Percentiles rank a stretch among this genome's conserved stretches.
These are phyloP conservation scores for Pemphigus obesinymphae DNA, from an alignment of 1,140 invertebrate species.

Conservation along the genomic window DNA sequence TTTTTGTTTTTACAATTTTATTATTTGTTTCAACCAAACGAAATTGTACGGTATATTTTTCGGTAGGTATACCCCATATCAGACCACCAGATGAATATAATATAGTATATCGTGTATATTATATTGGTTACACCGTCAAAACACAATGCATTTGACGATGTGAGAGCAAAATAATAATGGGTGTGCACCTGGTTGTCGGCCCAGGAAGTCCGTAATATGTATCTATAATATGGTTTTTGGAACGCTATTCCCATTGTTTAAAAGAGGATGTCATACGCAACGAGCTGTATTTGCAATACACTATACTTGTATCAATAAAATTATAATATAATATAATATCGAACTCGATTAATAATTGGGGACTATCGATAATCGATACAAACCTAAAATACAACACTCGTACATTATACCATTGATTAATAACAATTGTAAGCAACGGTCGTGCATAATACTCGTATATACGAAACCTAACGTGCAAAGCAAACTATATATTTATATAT, in stretches of 20 bases:
- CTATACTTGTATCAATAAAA: neutral
- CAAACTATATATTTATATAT: too few relatives aligned
- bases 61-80: neutral
- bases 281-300: neutral
- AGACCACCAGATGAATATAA: neutral
- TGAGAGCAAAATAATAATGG: slow-evolving; percentile 20
- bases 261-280: slow-evolving; percentile 22
- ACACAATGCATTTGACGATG: neutral
- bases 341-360: neutral
- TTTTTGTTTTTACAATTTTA: neutral
- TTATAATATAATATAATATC: neutral
- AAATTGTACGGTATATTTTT: neutral
- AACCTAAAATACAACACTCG: neutral
- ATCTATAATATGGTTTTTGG: slow-evolving; percentile 1
- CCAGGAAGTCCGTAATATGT: slow-evolving; percentile 23
- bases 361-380: neutral
- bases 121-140: neutral
- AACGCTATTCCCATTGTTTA: slow-evolving; percentile 28
- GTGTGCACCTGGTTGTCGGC: neutral
- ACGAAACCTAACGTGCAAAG: neutral
- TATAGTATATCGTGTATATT: neutral
- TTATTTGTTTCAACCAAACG: neutral
- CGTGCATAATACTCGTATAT: neutral
- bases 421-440: too few relatives aligned
- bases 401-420: too few relatives aligned